Evolutionary conservation across 2,797 vertebrate genomes (phyloP).

Genomic region (Ptychadena robeensis): DNA sequence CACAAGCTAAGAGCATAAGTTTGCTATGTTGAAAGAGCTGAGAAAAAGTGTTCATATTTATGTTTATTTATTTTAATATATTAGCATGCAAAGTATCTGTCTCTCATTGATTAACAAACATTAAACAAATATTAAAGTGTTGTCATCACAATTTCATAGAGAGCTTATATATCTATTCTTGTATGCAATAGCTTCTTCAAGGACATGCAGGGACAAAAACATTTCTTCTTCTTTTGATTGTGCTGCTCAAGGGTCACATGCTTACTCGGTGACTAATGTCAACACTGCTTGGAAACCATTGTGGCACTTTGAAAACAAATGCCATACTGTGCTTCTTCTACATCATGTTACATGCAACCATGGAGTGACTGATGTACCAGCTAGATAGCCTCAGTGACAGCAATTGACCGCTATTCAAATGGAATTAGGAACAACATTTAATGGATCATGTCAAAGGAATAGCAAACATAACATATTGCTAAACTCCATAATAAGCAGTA

Average conservation of each 20-base stretch:
- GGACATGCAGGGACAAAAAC: not conserved
- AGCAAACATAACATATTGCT: not conserved
- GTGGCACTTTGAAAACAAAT: constrained; percentile 5
- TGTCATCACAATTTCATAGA: no score
- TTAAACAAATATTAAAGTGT: no score
- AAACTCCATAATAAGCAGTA: not conserved
- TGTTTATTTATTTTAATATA: not conserved
- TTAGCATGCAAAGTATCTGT: not conserved
- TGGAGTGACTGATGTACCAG: not conserved
- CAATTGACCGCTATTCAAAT: not conserved
- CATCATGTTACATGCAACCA: not conserved
- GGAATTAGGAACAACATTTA: not conserved
- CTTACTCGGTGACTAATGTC: not conserved
- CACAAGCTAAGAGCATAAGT: not conserved
- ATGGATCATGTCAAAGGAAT: not conserved
- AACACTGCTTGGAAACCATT: constrained; percentile 1
- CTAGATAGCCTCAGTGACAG: not conserved
- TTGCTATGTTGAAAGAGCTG: not conserved
- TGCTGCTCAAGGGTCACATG: constrained; percentile 4
- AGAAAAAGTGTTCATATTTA: not conserved
- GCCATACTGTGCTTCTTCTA: not conserved
- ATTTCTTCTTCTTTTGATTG: not conserved
- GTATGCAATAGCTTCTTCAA: not conserved
- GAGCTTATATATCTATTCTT: not conserved
- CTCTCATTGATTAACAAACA: not conserved